A percentile compares a stretch with the other conserved stretches of the same genome.
phyloP scores from a whole-genome alignment of 2,113 vertebrate genomes.

The Sylvia atricapilla region DNA sequence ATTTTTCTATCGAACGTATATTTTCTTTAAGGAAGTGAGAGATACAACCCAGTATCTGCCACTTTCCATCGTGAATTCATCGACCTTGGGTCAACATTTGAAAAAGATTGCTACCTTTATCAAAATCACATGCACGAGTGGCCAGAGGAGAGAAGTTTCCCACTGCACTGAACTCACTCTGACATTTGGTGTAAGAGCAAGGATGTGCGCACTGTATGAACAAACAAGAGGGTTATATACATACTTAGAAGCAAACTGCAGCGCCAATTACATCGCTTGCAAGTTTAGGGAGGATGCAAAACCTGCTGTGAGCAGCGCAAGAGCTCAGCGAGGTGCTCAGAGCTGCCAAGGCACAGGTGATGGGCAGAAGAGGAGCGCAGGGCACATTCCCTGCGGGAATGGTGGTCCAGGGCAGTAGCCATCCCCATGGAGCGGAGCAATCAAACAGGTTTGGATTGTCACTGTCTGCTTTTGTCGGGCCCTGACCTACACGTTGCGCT shows the following conservation, averaged over 20 bases:
- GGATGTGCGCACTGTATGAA: fast-evolving
- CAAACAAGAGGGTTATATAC: background rate
- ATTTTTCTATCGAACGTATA: background rate
- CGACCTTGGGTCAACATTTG: background rate
- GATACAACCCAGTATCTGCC: background rate
- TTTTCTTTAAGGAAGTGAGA: background rate
- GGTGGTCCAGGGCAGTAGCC: background rate
- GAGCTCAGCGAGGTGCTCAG: background rate
- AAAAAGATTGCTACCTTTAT: background rate
- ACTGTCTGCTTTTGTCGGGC: constrained; percentile 71
- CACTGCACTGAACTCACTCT: background rate
- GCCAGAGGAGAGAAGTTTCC: background rate
- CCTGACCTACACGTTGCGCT: constrained; percentile 69
- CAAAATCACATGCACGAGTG: background rate
- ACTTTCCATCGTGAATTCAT: background rate
- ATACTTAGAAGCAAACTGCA: background rate
- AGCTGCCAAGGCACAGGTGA: background rate
- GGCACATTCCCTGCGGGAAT: background rate
- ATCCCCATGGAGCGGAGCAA: constrained; percentile 43
- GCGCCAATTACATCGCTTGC: fast-evolving
- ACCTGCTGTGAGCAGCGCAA: background rate
- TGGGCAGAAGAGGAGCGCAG: background rate
- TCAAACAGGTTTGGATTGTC: constrained; percentile 65
- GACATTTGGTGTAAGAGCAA: background rate
- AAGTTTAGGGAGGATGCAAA: background rate